Base-by-base conservation (phyloP, 2,797 vertebrate species). In the Acipenser transmontanus region DNA sequence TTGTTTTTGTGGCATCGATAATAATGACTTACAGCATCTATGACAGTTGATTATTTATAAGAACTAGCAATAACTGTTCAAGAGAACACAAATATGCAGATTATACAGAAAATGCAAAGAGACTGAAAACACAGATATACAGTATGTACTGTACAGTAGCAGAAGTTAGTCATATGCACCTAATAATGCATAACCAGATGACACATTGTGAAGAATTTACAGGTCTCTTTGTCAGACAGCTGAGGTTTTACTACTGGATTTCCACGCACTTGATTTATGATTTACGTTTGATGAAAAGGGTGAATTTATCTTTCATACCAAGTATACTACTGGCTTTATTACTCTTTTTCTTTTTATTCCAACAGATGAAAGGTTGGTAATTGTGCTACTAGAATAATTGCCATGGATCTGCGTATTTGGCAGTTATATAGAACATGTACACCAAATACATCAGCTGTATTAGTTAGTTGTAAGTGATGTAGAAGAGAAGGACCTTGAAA, bases 201-300 rank as follows among this genome's bases (percentile, higher is more conserved):
- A 61, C 17, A 61, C 17, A 61, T 62, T 62, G 70, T 70, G 70
- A 74, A 79, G 76, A 81, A 83, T 86, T 84, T 82, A 81, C 79
- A 82, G 84, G 83, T 85, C 84, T 84, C 78, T 74, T 67, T 77
- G 81, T 78, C 82, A 83, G 82, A 81, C 85, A 88, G 85, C 85
- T 86, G 83, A 86, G 81, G 77, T 77, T 89, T 89, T 83, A 86
- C 76, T 72, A 75, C 70, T 68, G 80, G 81, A 87, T 87, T 88
- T 89, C 87, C 83, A 79, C 81, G 78, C 80, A 66, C 70, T 80
- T 66, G 56, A 66, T 60, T 66, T 66, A 60, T 60, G 47, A 9
- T 57, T 57, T 47, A 20, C 65, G 4, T 34, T 4, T 34, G 34
- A 34, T 34, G 6, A 51, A 60, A 34, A 49, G 54, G 48, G 14